Percentiles rank a stretch among this genome's conserved stretches.
These are phyloP conservation scores for Actenoides hombroni DNA, from an alignment of 2,113 vertebrate species.

Conservation along the genomic window DNA sequence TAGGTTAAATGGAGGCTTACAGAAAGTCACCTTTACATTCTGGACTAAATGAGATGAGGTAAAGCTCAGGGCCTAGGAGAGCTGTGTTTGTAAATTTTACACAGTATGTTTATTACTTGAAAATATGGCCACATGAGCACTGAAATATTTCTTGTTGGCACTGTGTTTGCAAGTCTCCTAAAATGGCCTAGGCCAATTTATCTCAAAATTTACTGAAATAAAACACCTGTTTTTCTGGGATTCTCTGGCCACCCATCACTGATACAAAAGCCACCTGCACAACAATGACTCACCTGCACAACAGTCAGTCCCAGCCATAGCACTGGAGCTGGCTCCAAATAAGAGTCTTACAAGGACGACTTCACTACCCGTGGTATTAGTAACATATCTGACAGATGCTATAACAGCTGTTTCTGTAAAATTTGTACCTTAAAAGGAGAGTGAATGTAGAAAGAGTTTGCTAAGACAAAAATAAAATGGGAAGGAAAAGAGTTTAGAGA, in stretches of 20 bases:
- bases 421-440: neutral
- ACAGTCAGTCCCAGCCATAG: neutral
- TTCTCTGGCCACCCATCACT: neutral
- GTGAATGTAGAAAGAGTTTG: neutral
- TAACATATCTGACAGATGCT: neutral
- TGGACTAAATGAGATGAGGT: neutral
- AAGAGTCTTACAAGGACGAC: neutral
- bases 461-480: neutral
- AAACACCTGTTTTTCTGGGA: neutral
- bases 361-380: neutral
- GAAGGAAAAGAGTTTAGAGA: neutral
- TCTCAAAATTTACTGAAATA: neutral
- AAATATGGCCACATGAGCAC: neutral
- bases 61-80: neutral
- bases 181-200: neutral
- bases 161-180: neutral
- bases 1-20: neutral
- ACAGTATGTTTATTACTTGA: neutral
- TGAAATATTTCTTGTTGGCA: neutral
- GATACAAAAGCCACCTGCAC: neutral
- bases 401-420: neutral
- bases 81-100: neutral
- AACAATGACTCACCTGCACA: neutral
- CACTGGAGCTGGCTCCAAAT: neutral
- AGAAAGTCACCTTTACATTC: neutral